Conservation (phyloP, 2,797 vertebrate genomes). For the Xerus rutilus region DNA sequence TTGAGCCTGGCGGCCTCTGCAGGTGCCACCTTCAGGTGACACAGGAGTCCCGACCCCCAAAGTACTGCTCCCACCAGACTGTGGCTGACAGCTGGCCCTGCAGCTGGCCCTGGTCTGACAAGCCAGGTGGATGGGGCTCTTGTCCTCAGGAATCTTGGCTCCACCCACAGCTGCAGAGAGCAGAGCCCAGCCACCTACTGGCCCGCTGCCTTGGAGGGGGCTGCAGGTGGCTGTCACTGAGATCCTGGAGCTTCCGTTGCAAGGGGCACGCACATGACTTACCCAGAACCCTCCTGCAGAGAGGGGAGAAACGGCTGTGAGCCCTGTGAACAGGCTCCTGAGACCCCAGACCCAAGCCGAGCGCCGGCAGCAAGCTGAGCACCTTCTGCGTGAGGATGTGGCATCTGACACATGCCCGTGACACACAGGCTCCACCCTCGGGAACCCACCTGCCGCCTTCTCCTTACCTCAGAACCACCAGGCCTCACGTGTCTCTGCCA, state of each 20-base stretch:
- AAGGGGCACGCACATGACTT: background rate
- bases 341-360: background rate
- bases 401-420: too few relatives aligned
- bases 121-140: background rate
- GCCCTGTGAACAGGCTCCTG: background rate
- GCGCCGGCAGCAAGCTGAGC: background rate
- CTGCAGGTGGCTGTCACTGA: background rate
- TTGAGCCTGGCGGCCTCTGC: rapidly evolving
- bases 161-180: background rate
- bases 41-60: background rate
- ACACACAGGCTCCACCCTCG: too few relatives aligned
- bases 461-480: too few relatives aligned
- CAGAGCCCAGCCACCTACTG: too few relatives aligned
- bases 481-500: too few relatives aligned
- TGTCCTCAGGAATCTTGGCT: background rate
- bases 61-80: background rate
- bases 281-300: background rate
- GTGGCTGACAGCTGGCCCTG: background rate
- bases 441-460: too few relatives aligned
- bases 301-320: background rate
- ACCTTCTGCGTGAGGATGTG: too few relatives aligned
- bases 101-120: background rate
- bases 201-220: background rate
- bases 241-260: background rate
- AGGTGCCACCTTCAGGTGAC: background rate